Evolutionary conservation across 35 echinoderm and acorn worm species (phyloP).

Genomic region (Ophioderma brevispina): DNA sequence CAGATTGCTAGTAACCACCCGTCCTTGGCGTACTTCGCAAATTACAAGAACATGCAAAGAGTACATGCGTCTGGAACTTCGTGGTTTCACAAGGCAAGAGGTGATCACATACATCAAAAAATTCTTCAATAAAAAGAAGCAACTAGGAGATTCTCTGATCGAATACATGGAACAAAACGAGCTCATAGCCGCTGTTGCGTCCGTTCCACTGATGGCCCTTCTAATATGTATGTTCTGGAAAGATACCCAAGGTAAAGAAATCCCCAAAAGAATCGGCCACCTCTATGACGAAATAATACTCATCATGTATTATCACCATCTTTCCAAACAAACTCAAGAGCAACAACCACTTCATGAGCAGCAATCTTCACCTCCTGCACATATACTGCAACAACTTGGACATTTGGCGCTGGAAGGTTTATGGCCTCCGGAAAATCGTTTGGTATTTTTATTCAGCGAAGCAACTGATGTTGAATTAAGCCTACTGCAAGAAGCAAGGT

Average conservation of each 20-base stretch:
- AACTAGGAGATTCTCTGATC: neutral
- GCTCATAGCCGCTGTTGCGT: neutral
- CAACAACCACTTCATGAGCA: no score
- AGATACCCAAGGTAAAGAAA: neutral
- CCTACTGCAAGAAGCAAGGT: neutral
- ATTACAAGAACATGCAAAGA: neutral
- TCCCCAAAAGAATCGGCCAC: neutral
- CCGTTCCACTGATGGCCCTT: neutral
- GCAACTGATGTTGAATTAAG: neutral
- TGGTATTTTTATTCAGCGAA: neutral
- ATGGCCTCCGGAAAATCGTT: neutral
- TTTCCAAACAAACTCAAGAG: no score
- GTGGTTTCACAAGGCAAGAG: neutral
- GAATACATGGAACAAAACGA: neutral
- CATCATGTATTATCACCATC: neutral
- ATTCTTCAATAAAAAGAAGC: neutral
- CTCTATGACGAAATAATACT: neutral
- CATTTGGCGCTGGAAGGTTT: neutral
- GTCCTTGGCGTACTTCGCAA: neutral
- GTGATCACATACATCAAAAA: neutral
- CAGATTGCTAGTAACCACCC: neutral
- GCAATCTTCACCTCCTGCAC: no score
- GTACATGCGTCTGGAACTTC: neutral
- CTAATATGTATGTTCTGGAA: neutral
- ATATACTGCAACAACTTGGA: neutral